Percentiles rank a stretch among this genome's conserved stretches.
Evolutionary conservation across 1,140 invertebrate genomes (phyloP).

Genomic region (Musca vetustissima): DNA sequence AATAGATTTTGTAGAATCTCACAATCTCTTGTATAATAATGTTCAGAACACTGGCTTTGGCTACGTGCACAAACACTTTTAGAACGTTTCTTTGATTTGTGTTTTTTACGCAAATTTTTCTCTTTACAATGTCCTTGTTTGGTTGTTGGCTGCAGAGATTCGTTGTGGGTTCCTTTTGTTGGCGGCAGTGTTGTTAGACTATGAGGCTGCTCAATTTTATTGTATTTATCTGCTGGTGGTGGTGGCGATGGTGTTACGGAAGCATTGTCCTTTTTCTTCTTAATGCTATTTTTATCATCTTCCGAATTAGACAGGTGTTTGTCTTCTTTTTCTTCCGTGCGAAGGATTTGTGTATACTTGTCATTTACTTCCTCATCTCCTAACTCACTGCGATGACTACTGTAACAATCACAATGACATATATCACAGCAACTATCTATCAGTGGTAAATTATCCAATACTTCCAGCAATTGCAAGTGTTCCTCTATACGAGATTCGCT

Average conservation of each 20-base stretch:
- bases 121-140: not conserved
- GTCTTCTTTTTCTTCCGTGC: not conserved
- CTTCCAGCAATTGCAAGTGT: constrained; percentile 38
- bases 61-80: constrained; percentile 44
- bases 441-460: constrained; percentile 38
- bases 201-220: not conserved
- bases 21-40: constrained; percentile 37
- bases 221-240: no score
- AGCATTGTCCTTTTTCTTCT: not conserved
- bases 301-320: not conserved
- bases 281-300: not conserved
- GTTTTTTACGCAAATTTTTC: not conserved
- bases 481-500: constrained; percentile 34
- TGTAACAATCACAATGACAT: constrained; percentile 52
- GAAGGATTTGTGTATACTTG: not conserved
- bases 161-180: constrained; percentile 7
- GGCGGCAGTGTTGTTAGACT: constrained; percentile 13
- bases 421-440: constrained; percentile 49
- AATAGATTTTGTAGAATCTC: constrained; percentile 42
- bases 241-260: no score
- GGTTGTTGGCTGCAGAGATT: not conserved
- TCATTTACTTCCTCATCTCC: not conserved
- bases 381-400: constrained; percentile 40
- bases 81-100: constrained; percentile 34
- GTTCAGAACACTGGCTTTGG: constrained; percentile 12